These are phyloP conservation scores for Reticulitermes lucifugus DNA, from an alignment of 2,888 invertebrate genomes.

Conservation along the genomic window DNA sequence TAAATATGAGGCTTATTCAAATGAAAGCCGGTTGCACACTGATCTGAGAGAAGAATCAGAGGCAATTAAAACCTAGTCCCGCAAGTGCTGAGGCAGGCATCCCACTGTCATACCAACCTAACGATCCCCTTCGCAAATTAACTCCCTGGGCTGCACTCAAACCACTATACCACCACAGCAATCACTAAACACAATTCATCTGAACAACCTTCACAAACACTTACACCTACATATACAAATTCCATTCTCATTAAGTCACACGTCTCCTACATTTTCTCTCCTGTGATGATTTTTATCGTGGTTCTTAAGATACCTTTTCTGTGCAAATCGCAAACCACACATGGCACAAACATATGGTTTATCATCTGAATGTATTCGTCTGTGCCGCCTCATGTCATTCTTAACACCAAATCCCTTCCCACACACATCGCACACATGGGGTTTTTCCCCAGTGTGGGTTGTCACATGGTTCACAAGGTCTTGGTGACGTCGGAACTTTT, in stretches of 20 bases:
- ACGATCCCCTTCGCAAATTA: no score
- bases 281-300: constrained; percentile 61
- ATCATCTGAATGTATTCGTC: constrained; percentile 64
- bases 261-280: constrained; percentile 62
- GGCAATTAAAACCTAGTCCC: no score
- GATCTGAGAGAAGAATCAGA: no score
- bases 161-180: no score
- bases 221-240: neutral
- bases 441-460: constrained; percentile 69
- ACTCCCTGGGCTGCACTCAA: no score
- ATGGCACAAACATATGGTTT: constrained; percentile 58
- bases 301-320: constrained; percentile 67
- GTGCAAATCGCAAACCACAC: constrained; percentile 62
- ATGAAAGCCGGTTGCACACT: no score
- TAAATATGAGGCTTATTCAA: no score
- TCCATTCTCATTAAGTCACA: constrained; percentile 43
- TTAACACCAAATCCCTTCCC: constrained; percentile 57
- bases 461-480: constrained; percentile 69
- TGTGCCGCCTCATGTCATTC: constrained; percentile 61
- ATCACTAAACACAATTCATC: no score
- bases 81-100: no score
- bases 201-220: no score
- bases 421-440: constrained; percentile 68
- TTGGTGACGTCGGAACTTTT: constrained; percentile 67
- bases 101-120: no score